Conservation (phyloP, 1,140 invertebrate genomes). For the Meloidogyne hapla region DNA sequence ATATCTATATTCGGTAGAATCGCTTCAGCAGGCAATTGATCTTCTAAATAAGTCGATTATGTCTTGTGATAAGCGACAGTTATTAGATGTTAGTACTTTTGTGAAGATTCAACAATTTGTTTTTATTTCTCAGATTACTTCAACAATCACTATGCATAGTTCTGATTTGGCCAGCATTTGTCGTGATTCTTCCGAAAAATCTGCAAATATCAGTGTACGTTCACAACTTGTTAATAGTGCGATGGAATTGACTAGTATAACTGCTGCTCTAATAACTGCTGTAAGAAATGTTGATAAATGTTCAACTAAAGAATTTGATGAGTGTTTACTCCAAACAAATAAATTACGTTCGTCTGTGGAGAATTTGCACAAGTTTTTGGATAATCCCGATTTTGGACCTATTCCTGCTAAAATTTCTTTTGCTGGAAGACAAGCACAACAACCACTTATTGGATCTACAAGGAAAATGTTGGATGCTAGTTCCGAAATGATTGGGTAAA, state of each 20-base stretch:
- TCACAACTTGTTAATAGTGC: slow-evolving; percentile 94
- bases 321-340: slow-evolving; percentile 78
- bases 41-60: slow-evolving; percentile 70
- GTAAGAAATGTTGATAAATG: slow-evolving; percentile 80
- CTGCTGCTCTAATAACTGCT: slow-evolving; percentile 86
- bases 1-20: slow-evolving; percentile 81
- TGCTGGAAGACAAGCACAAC: slow-evolving; percentile 73
- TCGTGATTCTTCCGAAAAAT: slow-evolving; percentile 84
- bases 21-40: slow-evolving; percentile 80
- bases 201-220: slow-evolving; percentile 86
- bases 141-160: slow-evolving; percentile 91
- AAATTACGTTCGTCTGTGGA: slow-evolving; percentile 87
- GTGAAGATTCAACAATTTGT: neutral
- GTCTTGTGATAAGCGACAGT: slow-evolving; percentile 67
- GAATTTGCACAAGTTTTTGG: slow-evolving; percentile 85
- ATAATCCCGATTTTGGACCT: slow-evolving; percentile 85
- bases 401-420: slow-evolving; percentile 85
- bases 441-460: slow-evolving; percentile 82
- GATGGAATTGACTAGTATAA: slow-evolving; percentile 94
- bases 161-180: slow-evolving; percentile 91
- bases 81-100: slow-evolving; percentile 38
- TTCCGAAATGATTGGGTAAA: slow-evolving; percentile 77
- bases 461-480: slow-evolving; percentile 79
- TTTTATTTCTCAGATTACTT: slow-evolving; percentile 69
- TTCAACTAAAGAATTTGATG: slow-evolving; percentile 49